Conservation (phyloP, 92 coral and sea anemone genomes). For the Heliopora coerulea region DNA sequence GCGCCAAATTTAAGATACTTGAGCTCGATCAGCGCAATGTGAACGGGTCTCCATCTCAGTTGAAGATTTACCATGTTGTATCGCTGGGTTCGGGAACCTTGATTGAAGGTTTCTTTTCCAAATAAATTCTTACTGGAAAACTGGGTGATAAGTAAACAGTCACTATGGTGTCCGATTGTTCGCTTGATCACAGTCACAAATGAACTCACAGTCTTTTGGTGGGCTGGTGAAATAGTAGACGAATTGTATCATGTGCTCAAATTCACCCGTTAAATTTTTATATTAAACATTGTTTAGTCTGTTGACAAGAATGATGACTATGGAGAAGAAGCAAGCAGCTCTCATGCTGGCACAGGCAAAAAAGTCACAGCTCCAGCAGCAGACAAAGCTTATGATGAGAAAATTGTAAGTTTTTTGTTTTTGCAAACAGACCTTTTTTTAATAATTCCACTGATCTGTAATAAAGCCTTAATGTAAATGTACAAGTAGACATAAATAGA, state of each 20-base stretch:
- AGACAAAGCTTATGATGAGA: constrained; percentile 29
- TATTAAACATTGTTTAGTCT: constrained; percentile 19
- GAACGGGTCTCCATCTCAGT: background rate
- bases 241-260: background rate
- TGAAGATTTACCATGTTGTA: too few species aligned
- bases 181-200: too few species aligned
- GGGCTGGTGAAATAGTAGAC: background rate
- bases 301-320: constrained; percentile 27
- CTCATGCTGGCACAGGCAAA: background rate
- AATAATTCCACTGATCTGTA: too few species aligned
- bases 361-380: constrained; percentile 36
- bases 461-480: too few species aligned
- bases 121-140: too few species aligned
- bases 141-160: too few species aligned
- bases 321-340: constrained; percentile 16
- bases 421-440: too few species aligned
- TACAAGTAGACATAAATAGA: too few species aligned
- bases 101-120: background rate
- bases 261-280: background rate
- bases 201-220: too few species aligned
- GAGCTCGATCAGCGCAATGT: background rate
- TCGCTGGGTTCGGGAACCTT: background rate
- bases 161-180: too few species aligned
- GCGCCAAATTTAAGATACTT: constrained; percentile 9
- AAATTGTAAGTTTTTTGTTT: constrained; percentile 46